Evolutionary conservation across 2,797 vertebrate species (phyloP), one percentile per base, ranked within the genome.

Genomic region (Cirrhinus molitorella): DNA sequence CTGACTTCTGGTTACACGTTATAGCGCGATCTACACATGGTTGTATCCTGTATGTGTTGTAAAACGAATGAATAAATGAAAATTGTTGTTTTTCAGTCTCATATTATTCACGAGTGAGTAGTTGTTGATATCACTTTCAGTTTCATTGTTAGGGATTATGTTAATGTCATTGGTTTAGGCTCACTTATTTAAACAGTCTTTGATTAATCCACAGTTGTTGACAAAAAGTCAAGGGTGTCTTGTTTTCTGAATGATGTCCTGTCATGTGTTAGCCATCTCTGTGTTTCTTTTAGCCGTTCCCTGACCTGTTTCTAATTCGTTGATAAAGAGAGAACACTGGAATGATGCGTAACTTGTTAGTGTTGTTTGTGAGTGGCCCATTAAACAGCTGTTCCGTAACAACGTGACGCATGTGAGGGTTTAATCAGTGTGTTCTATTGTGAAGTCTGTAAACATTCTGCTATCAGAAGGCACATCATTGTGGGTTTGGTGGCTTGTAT

Each of bases 361-460:
- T 59, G 11, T 68, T 57, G 79, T 80, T 70, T 70, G 31, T 57
- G 19, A 37, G 25, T 11, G 57, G 37, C 70, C n/a, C 67, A n/a
- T 31, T 23, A 12, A 21, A 4, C 37, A 67, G 28, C 65, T 49
- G 55, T 49, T 71, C 1, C 40, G 3, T 14, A 31, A 63, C 43
- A 63, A 4, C 16, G 1, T 57, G 21, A 63, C 0, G 11, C 40
- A 25, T 51, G n/a, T 51, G 23, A 57, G 23, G 23, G 23, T 61
- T 61, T 28, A 76, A 61, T 43, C 37, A 28, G 13, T 59, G 3
- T 55, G 14, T 23, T 76, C 37, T 28, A 14, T 61, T 40, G 4
- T 61, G 40, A 61, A 40, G 67, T 80, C 53, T 34, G 19, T n/a
- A 59, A 71, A 47, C 66, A 57, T 45, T 59, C 40, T 28, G n/a